These are phyloP conservation scores for Mimumesa dahlbomi DNA, from an alignment of 2,888 invertebrate species.

Conservation along the genomic window DNA sequence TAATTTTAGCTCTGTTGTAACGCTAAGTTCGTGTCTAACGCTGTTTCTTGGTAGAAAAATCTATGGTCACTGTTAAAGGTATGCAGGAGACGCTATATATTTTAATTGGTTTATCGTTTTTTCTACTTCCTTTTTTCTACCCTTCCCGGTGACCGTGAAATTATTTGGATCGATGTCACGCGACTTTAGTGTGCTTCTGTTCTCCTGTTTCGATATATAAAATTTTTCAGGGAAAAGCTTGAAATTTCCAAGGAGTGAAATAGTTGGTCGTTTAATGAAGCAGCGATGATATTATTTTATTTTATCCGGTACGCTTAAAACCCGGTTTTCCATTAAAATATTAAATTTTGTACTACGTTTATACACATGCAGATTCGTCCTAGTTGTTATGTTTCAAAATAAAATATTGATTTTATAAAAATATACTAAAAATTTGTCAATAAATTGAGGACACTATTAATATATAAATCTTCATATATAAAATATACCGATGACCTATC, in stretches of 20 bases:
- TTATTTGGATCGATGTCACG: conserved; percentile 71
- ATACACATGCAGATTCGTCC: no score
- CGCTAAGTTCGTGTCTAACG: no score
- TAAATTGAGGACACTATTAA: background rate
- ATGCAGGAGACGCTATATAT: no score
- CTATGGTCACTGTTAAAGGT: no score
- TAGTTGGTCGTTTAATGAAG: background rate
- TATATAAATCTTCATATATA: background rate
- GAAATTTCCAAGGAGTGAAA: conserved; percentile 80
- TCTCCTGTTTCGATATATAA: conserved; percentile 83
- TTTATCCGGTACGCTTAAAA: background rate
- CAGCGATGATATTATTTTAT: background rate
- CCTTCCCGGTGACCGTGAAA: conserved; percentile 51
- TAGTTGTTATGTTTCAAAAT: no score
- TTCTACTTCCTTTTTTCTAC: conserved; percentile 24
- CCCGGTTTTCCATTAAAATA: no score
- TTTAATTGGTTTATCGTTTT: conserved; percentile 17
- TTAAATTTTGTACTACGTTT: no score
- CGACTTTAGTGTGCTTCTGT: conserved; percentile 76
- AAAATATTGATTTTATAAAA: no score
- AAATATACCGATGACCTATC: background rate
- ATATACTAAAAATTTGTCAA: no score
- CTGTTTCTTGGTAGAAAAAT: no score
- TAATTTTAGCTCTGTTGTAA: no score
- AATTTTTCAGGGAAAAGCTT: conserved; percentile 83